A percentile compares a stretch with the other conserved stretches of the same genome.
These are phyloP conservation scores for Ctenicera cuprea DNA, from an alignment of 2,888 invertebrate genomes.

Conservation along the genomic window DNA sequence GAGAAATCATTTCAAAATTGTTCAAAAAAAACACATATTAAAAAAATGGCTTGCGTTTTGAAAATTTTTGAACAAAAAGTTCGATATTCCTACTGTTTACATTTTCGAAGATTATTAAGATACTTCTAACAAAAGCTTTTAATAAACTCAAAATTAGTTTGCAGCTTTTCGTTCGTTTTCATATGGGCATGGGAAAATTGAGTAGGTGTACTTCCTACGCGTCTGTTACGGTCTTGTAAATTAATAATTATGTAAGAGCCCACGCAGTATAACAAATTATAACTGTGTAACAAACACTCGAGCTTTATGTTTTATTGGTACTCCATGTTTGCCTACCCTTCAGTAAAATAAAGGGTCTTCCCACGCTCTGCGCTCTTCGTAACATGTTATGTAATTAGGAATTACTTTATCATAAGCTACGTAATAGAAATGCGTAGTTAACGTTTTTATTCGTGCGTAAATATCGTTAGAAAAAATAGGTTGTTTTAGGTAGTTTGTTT, in stretches of 20 bases:
- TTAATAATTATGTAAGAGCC: slow-evolving; percentile 19
- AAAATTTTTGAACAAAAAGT: too few species aligned
- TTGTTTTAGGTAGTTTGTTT: neutral
- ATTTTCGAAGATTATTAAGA: too few species aligned
- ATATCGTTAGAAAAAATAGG: too few species aligned
- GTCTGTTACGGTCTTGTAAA: neutral
- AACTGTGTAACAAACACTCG: slow-evolving; percentile 28
- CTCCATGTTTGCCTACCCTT: slow-evolving; percentile 19
- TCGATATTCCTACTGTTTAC: too few species aligned
- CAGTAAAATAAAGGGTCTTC: neutral
- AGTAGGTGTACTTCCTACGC: neutral
- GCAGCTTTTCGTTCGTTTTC: too few species aligned
- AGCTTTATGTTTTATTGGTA: slow-evolving; percentile 26
- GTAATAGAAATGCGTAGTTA: neutral
- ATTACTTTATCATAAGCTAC: neutral
- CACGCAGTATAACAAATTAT: slow-evolving; percentile 14
- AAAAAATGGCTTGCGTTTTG: too few species aligned
- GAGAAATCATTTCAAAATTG: too few species aligned
- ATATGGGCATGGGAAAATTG: too few species aligned
- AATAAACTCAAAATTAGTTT: too few species aligned
- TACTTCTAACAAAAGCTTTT: too few species aligned
- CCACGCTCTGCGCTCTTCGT: neutral
- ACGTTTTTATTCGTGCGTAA: neutral
- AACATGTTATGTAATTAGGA: slow-evolving; percentile 9
- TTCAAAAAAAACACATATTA: too few species aligned